These are phyloP conservation scores for Acanthurus tractus DNA, from an alignment of 2,797 vertebrate species.

Conservation along the genomic window DNA sequence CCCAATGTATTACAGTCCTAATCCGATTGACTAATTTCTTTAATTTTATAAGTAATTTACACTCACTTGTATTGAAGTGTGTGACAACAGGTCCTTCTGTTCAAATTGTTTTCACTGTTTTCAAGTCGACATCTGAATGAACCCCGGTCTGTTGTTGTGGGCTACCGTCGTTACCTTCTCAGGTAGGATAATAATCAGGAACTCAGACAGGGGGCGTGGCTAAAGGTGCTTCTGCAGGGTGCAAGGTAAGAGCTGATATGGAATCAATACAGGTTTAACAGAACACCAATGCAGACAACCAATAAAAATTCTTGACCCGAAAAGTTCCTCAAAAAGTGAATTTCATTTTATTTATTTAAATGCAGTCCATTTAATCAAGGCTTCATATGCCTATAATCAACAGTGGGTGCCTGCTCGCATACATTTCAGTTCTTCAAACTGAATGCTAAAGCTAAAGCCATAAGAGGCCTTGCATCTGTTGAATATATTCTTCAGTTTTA, in stretches of 20 bases:
- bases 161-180: neutral
- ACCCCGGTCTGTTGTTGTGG: neutral
- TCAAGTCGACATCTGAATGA: neutral
- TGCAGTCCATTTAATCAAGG: neutral
- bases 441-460: slow-evolving; percentile 78
- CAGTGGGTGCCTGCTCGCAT: neutral
- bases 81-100: neutral
- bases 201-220: slow-evolving; percentile 38
- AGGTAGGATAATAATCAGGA: slow-evolving; percentile 25
- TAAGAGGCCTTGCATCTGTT: slow-evolving; percentile 85
- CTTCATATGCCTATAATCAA: too few species aligned
- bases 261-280: too few species aligned
- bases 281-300: neutral
- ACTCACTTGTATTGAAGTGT: slow-evolving; percentile 8
- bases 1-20: too few species aligned
- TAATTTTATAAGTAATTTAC: neutral
- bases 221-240: neutral
- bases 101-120: neutral
- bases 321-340: neutral
- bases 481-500: slow-evolving; percentile 81
- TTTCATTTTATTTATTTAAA: slow-evolving; percentile 5
- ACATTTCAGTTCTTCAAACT: neutral
- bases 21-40: too few species aligned
- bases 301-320: neutral
- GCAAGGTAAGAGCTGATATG: neutral